These are phyloP conservation scores for Lophotriccus pileatus DNA, from an alignment of 2,797 vertebrate species.

Conservation along the genomic window DNA sequence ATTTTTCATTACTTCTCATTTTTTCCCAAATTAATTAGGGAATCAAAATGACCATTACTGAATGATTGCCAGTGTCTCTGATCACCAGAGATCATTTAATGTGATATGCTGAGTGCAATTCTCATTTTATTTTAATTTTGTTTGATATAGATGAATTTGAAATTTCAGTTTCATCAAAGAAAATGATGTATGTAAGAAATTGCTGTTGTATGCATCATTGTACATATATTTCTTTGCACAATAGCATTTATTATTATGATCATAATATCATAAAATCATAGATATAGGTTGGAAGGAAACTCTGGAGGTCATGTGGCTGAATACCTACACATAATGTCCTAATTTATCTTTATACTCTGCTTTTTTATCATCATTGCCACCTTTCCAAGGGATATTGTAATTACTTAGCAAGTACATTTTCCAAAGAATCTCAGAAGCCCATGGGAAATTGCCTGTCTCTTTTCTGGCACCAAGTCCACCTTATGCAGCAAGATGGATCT, in stretches of 20 bases:
- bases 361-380: not conserved
- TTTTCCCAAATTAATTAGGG: not conserved
- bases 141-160: not conserved
- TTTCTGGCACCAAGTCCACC: constrained; percentile 6
- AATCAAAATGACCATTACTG: not conserved
- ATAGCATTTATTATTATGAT: not conserved
- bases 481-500: constrained; percentile 6
- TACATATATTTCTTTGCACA: not conserved
- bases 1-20: not conserved
- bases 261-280: not conserved
- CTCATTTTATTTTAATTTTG: not conserved
- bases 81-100: not conserved
- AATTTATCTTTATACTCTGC: not conserved
- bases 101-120: not conserved
- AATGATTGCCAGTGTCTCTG: not conserved
- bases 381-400: not conserved
- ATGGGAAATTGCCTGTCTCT: not conserved
- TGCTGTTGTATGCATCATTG: not conserved
- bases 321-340: not conserved
- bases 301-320: not conserved
- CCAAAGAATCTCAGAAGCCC: not conserved
- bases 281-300: not conserved
- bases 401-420: not conserved
- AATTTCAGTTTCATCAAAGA: not conserved
- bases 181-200: not conserved